Base-by-base conservation (phyloP, 37 sponge, comb jelly and placozoan genomes). In the Spongilla lacustris region DNA sequence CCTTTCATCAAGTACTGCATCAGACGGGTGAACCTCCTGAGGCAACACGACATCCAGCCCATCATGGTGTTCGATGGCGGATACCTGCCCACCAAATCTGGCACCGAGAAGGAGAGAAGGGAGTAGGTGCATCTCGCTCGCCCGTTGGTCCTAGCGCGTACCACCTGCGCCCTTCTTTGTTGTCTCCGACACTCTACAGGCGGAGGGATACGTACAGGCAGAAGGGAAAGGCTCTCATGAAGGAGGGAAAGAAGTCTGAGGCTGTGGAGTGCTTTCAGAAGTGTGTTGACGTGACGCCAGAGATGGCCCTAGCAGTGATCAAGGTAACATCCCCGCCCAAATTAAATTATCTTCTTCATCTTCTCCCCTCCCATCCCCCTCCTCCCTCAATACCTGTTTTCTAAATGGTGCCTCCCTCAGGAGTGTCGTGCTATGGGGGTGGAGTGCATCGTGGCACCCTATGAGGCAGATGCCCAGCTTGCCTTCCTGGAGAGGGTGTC, bases 401-500 rank as follows among this genome's bases (percentile, higher is more conserved):
- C n/a, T n/a, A n/a, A n/a, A n/a, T n/a, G n/a, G n/a, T n/a, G n/a
- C n/a, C n/a, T n/a, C n/a, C n/a, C n/a, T n/a, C 74, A 97, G 92
- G 94, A 88, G 32, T 98, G 99, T 81, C 87, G 88, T 31, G 75
- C 69, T 6, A 73, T 84, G 66, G 93, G 91, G 17, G 90, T 98
- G 29, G 94, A 97, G 83, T 92, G 93, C 66, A 92, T 98, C 48
- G 99, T 98, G 48, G 97, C 99, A 14, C 99, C 99, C 0, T 98
- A 95, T 49, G 99, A 98, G 77, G 99, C 99, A 28, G 99, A 98
- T 37, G 94, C 99, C 24, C 99, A 98, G 76, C 89, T 98, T 33
- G 96, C 99, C 35, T 98, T 91, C 78, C 87, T 98, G 46, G 36
- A 71, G 8, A 93, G 87, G 74, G 73, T 86, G 34, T 94, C 88